Evolutionary conservation across 2,113 vertebrate species (phyloP).

Genomic region (Macroglossus sobrinus): DNA sequence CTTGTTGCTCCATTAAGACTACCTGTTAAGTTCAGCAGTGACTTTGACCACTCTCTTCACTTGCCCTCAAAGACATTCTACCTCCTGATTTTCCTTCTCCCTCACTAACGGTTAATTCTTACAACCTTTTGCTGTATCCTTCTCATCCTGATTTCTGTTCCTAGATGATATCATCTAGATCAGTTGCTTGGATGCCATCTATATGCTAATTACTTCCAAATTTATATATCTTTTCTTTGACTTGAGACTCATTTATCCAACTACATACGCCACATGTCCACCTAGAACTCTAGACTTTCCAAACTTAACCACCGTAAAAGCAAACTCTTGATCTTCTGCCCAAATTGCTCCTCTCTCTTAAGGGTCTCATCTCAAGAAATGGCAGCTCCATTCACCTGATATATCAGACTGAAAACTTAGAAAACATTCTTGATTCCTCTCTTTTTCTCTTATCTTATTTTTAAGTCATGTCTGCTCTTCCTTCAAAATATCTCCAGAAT

Average conservation of each 20-base stretch:
- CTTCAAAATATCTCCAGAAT: neutral
- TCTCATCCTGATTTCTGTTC: neutral
- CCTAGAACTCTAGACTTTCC: neutral
- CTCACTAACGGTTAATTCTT: neutral
- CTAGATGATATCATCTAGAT: neutral
- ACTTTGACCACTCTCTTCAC: neutral
- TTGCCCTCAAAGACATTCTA: neutral
- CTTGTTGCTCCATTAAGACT: neutral
- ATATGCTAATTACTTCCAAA: neutral
- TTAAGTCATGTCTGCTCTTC: neutral
- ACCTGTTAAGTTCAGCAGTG: neutral
- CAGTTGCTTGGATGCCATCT: neutral
- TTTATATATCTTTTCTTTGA: neutral
- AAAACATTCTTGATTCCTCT: neutral
- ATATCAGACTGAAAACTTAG: neutral
- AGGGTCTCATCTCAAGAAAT: neutral
- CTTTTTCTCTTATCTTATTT: neutral
- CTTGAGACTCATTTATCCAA: neutral
- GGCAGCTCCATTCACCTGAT: neutral
- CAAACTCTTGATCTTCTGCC: neutral
- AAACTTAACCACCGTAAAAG: neutral
- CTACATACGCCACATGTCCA: neutral
- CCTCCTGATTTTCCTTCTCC: neutral
- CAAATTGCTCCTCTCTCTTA: neutral
- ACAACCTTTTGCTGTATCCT: neutral